Base-by-base conservation (phyloP, 1,140 invertebrate species). In the Bombus waltoni region DNA sequence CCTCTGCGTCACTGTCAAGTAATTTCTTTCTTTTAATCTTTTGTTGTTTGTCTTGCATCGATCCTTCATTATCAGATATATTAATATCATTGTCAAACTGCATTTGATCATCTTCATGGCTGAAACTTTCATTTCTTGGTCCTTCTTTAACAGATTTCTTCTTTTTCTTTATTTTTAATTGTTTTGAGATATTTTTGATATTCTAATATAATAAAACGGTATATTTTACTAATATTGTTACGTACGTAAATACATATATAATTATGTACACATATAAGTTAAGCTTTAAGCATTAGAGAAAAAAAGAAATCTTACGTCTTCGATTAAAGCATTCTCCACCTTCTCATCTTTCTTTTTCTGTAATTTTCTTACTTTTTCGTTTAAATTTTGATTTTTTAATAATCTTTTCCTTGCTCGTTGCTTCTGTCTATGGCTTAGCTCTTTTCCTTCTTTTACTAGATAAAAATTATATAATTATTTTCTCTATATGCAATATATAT, bases 381-480 rank as follows among this genome's bases (percentile, higher is more conserved):
- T 94, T 57, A 94, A 77, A 2, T 79, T 85, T 70, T 87, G 57
- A 86, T 96, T 96, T 90, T 97, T 97, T 79, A 96, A 95, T 66
- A 94, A 90, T 82, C 97, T 94, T 88, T 97, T 97, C 10, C 94
- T 96, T 22, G 95, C 96, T 70, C 97, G 95, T 89, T 97, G 96
- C 89, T 96, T 97, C 91, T 98, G 97, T 47, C 96, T 95, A 87
- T 97, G 97, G 90, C 97, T 97, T 35, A 97, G 92, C 83, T 96
- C 96, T 88, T 94, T 94, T 59, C 94, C 93, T 86, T 95, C 95
- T 86, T 96, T 95, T 87, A 95, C 94, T 94, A 38, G 91, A 15
- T 28, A 3, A 25, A 5, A 78, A 42, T 25, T 10, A 35, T 25
- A 38, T 11, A 3, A 15, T 42, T 59, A 22, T 28, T 32, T 10